Conservation (phyloP, 1,140 invertebrate genomes). For the Diorhabda elongata region DNA sequence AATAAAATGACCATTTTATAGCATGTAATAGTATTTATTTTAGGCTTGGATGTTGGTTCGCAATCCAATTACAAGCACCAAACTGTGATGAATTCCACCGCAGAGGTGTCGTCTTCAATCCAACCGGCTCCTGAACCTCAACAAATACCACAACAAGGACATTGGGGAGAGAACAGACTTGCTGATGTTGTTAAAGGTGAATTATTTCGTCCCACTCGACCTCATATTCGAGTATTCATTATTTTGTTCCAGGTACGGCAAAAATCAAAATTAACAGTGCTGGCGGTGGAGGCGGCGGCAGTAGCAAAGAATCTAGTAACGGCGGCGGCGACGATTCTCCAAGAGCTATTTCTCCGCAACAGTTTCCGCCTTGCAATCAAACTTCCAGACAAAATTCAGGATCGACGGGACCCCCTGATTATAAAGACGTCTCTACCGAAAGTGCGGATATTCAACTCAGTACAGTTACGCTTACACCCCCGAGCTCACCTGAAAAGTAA, state of each 20-base stretch:
- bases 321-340: conserved; percentile 32
- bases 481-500: conserved; percentile 60
- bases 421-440: conserved; percentile 49
- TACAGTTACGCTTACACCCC: conserved; percentile 55
- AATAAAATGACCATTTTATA: background rate
- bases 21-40: background rate
- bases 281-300: conserved; percentile 8
- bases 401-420: conserved; percentile 31
- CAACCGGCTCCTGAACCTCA: background rate
- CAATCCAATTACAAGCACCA: conserved; percentile 28
- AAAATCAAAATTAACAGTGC: conserved; percentile 47
- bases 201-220: background rate
- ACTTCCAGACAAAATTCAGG: conserved; percentile 21
- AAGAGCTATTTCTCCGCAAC: conserved; percentile 35
- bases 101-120: conserved; percentile 5
- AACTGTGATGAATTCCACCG: background rate
- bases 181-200: conserved; percentile 75
- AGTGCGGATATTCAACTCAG: conserved; percentile 47
- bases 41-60: conserved; percentile 27
- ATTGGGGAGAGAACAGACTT: conserved; percentile 56
- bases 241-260: conserved; percentile 51
- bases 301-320: conserved; percentile 23
- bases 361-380: conserved; percentile 15
- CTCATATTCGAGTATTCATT: background rate
- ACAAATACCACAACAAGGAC: conserved; percentile 5